Conservation (phyloP, 2,888 invertebrate genomes). For the Cephalotes varians region DNA sequence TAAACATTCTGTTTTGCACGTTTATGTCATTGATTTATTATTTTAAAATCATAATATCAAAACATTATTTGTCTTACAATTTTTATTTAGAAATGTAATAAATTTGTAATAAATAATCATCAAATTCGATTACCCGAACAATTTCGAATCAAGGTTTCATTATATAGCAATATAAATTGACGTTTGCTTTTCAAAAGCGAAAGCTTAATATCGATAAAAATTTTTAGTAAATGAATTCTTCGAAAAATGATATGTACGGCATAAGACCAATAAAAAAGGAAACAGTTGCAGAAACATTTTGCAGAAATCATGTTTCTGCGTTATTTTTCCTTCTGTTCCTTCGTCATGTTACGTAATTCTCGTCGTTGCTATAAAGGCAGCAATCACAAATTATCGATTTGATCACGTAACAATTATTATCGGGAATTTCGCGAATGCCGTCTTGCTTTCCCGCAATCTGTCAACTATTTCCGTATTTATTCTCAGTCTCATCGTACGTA, state of each 20-base stretch:
- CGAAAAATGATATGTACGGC: not conserved
- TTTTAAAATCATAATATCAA: not conserved
- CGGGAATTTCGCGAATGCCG: not conserved
- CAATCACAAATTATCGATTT: not conserved
- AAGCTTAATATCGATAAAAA: not conserved
- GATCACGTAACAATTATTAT: not conserved
- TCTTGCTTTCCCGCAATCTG: not conserved
- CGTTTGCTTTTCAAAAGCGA: not conserved
- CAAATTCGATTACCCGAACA: not conserved
- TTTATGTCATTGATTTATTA: not conserved
- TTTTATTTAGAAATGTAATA: not conserved
- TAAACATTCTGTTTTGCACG: not conserved
- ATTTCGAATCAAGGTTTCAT: not conserved
- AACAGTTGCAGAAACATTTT: too few species aligned
- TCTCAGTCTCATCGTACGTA: not conserved
- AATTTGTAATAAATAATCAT: not conserved
- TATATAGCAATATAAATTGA: not conserved
- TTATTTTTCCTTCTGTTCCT: not conserved
- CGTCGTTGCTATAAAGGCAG: not conserved
- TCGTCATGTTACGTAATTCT: not conserved
- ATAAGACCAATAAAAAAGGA: not conserved
- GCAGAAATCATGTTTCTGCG: not conserved
- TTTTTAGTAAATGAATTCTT: not conserved
- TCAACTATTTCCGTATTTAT: conserved; percentile 1
- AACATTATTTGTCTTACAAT: not conserved